A percentile compares a stretch with the other conserved stretches of the same genome.
Conservation (phyloP, 2,113 vertebrate species). For the Leucosticte australis region DNA sequence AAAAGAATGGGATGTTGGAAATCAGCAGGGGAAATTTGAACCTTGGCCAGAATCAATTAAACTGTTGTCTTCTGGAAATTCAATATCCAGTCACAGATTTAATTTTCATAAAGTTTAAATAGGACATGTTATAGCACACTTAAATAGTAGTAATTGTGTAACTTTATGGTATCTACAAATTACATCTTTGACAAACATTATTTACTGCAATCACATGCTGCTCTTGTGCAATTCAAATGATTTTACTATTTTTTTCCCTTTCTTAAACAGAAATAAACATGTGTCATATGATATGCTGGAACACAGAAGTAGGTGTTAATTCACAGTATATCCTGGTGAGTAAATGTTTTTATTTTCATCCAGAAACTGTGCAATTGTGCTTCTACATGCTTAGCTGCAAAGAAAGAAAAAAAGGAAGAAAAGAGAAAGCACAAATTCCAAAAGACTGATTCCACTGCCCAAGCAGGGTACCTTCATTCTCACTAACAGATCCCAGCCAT, state of each 20-base stretch:
- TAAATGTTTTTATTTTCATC: background rate
- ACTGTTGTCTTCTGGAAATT: background rate
- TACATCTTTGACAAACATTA: background rate
- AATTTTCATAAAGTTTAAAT: conserved; percentile 6
- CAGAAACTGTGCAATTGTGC: background rate
- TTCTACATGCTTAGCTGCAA: background rate
- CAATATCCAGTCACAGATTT: background rate
- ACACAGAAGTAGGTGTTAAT: background rate
- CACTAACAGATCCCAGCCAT: background rate
- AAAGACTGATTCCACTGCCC: background rate
- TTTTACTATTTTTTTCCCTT: background rate
- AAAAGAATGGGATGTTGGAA: background rate
- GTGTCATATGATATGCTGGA: background rate
- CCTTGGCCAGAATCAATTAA: background rate
- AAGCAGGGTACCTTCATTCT: background rate
- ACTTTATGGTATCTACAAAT: background rate
- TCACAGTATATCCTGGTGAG: background rate
- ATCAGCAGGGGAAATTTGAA: background rate
- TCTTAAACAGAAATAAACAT: background rate
- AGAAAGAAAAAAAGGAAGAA: background rate
- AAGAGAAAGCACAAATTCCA: background rate
- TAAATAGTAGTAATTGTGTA: background rate
- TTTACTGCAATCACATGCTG: background rate
- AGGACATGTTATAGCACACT: background rate
- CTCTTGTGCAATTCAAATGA: background rate